These are phyloP conservation scores for Chionodraco myersi DNA, from an alignment of 2,113 vertebrate genomes.

Conservation along the genomic window DNA sequence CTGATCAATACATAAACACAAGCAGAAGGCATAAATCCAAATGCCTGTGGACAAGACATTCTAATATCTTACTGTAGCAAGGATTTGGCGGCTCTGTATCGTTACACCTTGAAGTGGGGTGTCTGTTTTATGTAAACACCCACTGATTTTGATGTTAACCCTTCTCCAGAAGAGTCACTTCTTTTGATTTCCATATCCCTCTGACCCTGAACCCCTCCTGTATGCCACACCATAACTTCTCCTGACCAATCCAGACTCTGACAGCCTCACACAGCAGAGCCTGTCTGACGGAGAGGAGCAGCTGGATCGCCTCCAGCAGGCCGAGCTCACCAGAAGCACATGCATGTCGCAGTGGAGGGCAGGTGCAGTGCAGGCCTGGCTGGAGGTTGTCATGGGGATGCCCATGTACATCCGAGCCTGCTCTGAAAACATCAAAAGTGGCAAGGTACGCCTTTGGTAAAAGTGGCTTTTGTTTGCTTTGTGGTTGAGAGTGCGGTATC, in stretches of 20 bases:
- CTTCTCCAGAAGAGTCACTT: constrained; percentile 55
- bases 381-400: constrained; percentile 93
- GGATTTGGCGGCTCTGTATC: neutral
- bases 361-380: constrained; percentile 89
- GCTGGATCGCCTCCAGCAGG: constrained; percentile 88
- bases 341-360: constrained; percentile 92
- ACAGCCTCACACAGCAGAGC: constrained; percentile 86
- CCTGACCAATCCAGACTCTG: constrained; percentile 85
- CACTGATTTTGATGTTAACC: constrained; percentile 17
- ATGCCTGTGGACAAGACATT: neutral
- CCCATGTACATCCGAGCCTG: constrained; percentile 89
- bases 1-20: neutral
- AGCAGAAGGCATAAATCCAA: neutral
- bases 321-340: constrained; percentile 85
- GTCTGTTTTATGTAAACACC: neutral
- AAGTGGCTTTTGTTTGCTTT: neutral
- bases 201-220: constrained; percentile 67
- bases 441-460: constrained; percentile 82
- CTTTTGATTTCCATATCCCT: constrained; percentile 63
- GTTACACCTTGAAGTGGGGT: neutral
- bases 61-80: neutral
- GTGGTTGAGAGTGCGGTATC: neutral
- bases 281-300: constrained; percentile 89
- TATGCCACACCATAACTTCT: constrained; percentile 65
- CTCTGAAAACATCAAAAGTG: constrained; percentile 89